Conservation (phyloP, 2,888 invertebrate genomes). For the Linhomoeus sp. region DNA sequence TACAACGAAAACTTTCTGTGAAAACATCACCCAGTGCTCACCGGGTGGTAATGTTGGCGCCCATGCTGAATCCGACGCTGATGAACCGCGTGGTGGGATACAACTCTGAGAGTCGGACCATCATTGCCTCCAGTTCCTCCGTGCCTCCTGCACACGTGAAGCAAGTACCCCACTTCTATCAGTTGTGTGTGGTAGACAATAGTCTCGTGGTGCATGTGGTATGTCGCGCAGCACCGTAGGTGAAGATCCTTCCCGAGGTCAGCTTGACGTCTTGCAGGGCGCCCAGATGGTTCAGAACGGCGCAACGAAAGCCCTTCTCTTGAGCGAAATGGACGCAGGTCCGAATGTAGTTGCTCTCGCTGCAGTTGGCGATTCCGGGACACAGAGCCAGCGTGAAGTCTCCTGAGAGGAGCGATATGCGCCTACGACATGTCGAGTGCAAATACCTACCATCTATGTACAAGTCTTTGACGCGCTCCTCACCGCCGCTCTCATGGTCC, state of each 20-base stretch:
- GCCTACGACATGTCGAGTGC: neutral
- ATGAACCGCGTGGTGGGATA: conserved; percentile 49
- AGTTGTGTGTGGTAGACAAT: neutral
- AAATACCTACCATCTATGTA: neutral
- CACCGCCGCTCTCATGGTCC: conserved; percentile 28
- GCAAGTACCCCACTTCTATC: neutral
- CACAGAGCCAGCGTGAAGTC: conserved; percentile 68
- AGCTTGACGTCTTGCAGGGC: conserved; percentile 63
- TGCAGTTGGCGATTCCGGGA: conserved; percentile 79
- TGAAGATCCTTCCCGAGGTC: conserved; percentile 67
- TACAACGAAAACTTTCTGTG: too few species aligned
- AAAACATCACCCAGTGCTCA: too few species aligned
- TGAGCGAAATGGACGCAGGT: conserved; percentile 80
- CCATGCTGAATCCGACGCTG: conserved; percentile 75
- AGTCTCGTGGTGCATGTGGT: too few species aligned
- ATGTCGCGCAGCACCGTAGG: conserved; percentile 58
- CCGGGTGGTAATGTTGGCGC: conserved; percentile 77
- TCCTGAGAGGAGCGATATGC: conserved; percentile 25
- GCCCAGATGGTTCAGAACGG: conserved; percentile 80
- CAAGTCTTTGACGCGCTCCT: too few species aligned
- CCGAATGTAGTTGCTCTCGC: conserved; percentile 77
- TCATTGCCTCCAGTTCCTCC: conserved; percentile 64
- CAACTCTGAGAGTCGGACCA: conserved; percentile 48
- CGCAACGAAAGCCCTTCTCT: conserved; percentile 70
- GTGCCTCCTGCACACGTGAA: conserved; percentile 50